Evolutionary conservation across 2,113 vertebrate species (phyloP), one percentile per base, ranked within the genome.

Genomic region (Calyptomena viridis): DNA sequence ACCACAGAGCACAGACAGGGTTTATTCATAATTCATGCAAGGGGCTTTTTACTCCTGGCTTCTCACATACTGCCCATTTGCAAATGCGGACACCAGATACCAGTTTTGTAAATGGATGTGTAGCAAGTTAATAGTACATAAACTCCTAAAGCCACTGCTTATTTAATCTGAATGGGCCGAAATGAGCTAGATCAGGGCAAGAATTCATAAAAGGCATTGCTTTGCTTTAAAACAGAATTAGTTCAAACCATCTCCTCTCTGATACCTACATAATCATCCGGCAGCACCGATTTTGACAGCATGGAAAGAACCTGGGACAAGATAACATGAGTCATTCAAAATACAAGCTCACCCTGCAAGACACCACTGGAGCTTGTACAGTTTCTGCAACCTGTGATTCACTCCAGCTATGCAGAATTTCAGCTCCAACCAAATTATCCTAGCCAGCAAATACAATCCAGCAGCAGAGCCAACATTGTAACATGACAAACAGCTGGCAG

Each of bases 371-470:
- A 79, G 46, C 59, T 77, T 4, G 1, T 4, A 2, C 30, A 89
- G 75, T 58, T 82, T 75, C 90, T 74, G 50, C 55, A 73, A 30
- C 59, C 55, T 9, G 1, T 95, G 86, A 95, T 92, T 97, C 96
- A 96, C 24, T 60, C 64, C 81, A 74, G 93, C 75, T 83, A 80
- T 9, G 30, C 80, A 92, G 80, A 80, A 85, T 75, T 80, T 96
- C 6, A 0, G 93, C 95, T 97, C 94, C 93, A 91, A 92, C 72
- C 80, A 50, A 87, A 84, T 96, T 89, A 93, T 64, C 62, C 71
- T 42, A 31, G 94, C 42, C 91, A 75, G 69, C 87, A 94, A 55
- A 87, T 7, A 90, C 81, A 95, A 60, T 83, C 67, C 86, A 59
- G 85, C 30, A 24, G 95, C 94, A 96, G 66, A 95, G 90, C 84